Evolutionary conservation across 2,113 vertebrate genomes (phyloP), one percentile per base, ranked within the genome.

Genomic region (Holacanthus passer): DNA sequence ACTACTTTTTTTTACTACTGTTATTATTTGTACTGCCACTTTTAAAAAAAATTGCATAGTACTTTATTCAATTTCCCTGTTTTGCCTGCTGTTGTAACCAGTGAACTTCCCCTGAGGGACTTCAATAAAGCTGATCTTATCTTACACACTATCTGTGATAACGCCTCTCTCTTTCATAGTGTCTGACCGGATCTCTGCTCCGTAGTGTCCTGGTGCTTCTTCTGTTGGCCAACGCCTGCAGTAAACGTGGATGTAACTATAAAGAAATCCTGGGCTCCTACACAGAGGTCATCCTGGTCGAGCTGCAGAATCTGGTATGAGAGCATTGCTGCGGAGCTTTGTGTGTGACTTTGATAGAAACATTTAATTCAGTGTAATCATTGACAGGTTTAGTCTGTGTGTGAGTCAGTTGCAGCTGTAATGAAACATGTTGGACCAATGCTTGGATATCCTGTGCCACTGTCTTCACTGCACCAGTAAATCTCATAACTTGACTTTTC

Each of bases 291-390:
- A 87, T 94, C 89, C 76, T 90, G 22, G 85, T 91, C 56, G 91
- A 95, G 81, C 90, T 95, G 63, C 90, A 92, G 64, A 93, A 79
- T 84, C 88, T 95, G 93, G 95, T 95, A 90, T 50, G 63, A 76
- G 24, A 3, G 39, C 50, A 39, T 20, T 39, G 14, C 13, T 60
- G 3, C 9, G 43, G 6, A 37, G 27, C 24, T 58, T 0, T 16
- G 9, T 24, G 11, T 52, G 4, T 55, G 22, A 77, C 52, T 72
- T 58, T 41, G 3, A 60, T 1, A 31, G 10, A 63, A 17, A 20
- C 11, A 19, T n/a, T n/a, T n/a, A n/a, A n/a, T n/a, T n/a, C n/a
- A n/a, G n/a, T n/a, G n/a, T n/a, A n/a, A n/a, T n/a, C n/a, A n/a
- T n/a, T n/a, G n/a, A n/a, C n/a, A n/a, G n/a, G n/a, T n/a, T n/a